These are phyloP conservation scores for Sphaeridia pumilis DNA, from an alignment of 2,888 invertebrate genomes.

Conservation along the genomic window DNA sequence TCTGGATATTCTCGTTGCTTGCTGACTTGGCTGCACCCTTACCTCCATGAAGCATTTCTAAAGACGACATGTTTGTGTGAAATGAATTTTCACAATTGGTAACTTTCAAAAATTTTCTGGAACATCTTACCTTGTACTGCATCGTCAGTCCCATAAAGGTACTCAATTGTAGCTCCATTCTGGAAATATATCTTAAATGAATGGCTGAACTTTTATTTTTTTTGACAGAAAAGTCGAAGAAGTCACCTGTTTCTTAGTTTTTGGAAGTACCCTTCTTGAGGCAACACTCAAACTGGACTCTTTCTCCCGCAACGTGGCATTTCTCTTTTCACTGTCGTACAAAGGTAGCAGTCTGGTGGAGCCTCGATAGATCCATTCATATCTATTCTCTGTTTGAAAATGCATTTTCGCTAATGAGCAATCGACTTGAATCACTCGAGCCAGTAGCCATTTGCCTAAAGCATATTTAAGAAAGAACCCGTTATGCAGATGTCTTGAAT, in stretches of 20 bases:
- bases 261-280: slow-evolving; percentile 1
- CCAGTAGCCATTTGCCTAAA: slow-evolving; percentile 62
- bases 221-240: no score
- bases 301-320: slow-evolving; percentile 6
- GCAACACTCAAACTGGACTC: background rate
- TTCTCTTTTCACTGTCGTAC: slow-evolving; percentile 14
- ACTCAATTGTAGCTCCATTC: slow-evolving; percentile 13
- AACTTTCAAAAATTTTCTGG: no score
- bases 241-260: slow-evolving; percentile 13
- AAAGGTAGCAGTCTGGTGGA: slow-evolving; percentile 62
- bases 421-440: slow-evolving; percentile 68
- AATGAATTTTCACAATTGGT: no score
- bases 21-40: no score
- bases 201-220: no score
- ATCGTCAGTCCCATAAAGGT: slow-evolving; percentile 16
- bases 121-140: slow-evolving; percentile 15
- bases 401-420: slow-evolving; percentile 76
- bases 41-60: no score
- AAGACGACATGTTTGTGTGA: no score
- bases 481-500: no score
- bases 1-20: background rate
- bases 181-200: background rate
- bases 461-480: no score
- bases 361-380: slow-evolving; percentile 92
- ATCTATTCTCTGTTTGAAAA: slow-evolving; percentile 60